phyloP scores from a whole-genome alignment of 2,888 invertebrate genomes.

The Belgica antarctica region DNA sequence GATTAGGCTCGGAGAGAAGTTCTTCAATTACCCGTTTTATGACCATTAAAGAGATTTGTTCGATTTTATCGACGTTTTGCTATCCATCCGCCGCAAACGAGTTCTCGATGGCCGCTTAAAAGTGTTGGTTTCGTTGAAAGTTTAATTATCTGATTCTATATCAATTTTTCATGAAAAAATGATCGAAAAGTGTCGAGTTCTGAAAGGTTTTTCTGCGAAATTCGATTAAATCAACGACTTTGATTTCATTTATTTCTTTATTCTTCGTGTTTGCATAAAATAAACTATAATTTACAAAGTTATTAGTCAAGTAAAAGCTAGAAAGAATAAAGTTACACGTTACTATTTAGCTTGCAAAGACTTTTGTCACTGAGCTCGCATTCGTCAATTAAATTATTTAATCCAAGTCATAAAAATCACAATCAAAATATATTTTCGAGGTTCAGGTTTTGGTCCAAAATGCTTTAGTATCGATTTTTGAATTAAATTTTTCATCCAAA shows the following conservation, averaged over 20 bases:
- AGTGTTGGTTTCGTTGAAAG: no score
- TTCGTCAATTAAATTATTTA: not conserved
- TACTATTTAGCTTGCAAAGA: not conserved
- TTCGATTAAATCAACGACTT: not conserved
- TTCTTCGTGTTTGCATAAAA: not conserved
- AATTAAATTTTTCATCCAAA: not conserved
- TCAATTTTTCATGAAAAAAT: no score
- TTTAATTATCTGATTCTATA: no score
- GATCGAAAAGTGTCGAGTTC: no score
- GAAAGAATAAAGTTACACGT: not conserved
- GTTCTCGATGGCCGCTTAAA: no score
- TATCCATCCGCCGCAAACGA: no score
- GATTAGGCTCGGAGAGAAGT: no score
- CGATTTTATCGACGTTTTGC: no score
- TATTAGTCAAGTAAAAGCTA: not conserved
- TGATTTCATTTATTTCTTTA: not conserved
- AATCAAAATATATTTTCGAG: not conserved
- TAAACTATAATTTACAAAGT: conserved; percentile 19
- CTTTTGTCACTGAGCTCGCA: not conserved
- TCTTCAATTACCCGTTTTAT: no score
- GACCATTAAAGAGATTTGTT: no score
- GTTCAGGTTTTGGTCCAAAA: conserved; percentile 31
- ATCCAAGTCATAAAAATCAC: not conserved
- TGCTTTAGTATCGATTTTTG: conserved; percentile 22
- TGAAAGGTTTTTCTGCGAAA: not conserved